Base-by-base conservation (phyloP, 2,888 invertebrate genomes). In the Drosophila recens region DNA sequence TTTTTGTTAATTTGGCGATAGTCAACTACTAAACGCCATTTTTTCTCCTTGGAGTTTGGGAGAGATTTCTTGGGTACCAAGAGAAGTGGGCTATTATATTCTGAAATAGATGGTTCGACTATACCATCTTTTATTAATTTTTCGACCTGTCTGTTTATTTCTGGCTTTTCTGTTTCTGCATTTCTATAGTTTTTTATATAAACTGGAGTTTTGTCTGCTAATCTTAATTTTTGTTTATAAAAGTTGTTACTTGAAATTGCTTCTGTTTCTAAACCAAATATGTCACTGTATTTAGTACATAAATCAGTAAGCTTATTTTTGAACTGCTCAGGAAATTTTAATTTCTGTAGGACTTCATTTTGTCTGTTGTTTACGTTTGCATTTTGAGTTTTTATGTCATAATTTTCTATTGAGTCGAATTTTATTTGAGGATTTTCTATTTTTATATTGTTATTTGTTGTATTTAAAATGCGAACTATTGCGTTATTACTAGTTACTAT, bases 381-480 rank as follows among this genome's bases (percentile, higher is more conserved):
- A 15, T 40, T 40, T 40, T n/a, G n/a, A 40, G 15, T 40, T 40
- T 40, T 23, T 23, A 23, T 23, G 23, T 23, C 40, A n/a, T 40
- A 40, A 15, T n/a, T 40, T 13, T 40, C 40, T 40, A 40, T 40
- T 40, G 40, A 15, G 4, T 40, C 40, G 15, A 40, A 40, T 40
- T n/a, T 6, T n/a, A 40, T 40, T 5, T 40, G n/a, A n/a, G 40
- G 40, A n/a, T 40, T 40, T 40, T 40, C 15, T 5, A 40, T 40
- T 5, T 40, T n/a, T 40, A 40, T 40, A 40, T 40, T 40, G 4
- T n/a, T 13, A 40, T 40, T 15, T 40, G 40, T 40, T 40, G 40
- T 40, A 40, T 13, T 40, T 6, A 40, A 40, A 40, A 40, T 40
- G n/a, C 40, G 40, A 40, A 40, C 40, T 40, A 40, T 40, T 40